phyloP scores from a whole-genome alignment of 35 echinoderm and acorn worm species.

The Hemicentrotus pulcherrimus region DNA sequence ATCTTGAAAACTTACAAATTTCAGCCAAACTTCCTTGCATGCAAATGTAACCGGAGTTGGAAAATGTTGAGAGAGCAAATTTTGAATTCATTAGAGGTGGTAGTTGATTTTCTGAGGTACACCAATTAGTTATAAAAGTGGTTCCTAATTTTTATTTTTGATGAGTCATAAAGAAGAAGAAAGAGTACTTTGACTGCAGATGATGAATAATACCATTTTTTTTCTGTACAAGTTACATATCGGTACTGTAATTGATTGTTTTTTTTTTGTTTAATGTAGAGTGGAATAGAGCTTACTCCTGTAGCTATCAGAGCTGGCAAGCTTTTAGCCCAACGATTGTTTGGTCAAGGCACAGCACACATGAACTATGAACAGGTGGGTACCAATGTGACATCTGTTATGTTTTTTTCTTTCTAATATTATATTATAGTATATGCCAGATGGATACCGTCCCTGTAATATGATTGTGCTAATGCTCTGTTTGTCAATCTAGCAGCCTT shows the following conservation, averaged over 20 bases:
- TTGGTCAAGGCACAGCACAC: slow-evolving; percentile 58
- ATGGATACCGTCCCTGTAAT: too few relatives aligned
- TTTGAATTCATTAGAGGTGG: neutral
- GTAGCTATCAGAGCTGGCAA: slow-evolving; percentile 99
- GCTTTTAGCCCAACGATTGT: slow-evolving; percentile 86
- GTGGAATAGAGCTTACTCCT: slow-evolving; percentile 90
- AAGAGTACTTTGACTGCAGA: too few relatives aligned
- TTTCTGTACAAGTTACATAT: too few relatives aligned
- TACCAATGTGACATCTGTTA: neutral
- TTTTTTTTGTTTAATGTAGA: neutral
- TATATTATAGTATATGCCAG: too few relatives aligned
- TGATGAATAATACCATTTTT: too few relatives aligned
- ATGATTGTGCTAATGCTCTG: too few relatives aligned
- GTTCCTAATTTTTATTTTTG: too few relatives aligned
- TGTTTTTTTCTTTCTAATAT: neutral
- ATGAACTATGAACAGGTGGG: slow-evolving; percentile 84
- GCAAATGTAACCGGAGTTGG: neutral
- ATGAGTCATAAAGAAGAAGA: too few relatives aligned
- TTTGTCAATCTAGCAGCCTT: too few relatives aligned
- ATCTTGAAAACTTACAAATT: too few relatives aligned
- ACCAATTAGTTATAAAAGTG: too few relatives aligned
- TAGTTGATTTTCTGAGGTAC: neutral
- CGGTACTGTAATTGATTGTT: too few relatives aligned
- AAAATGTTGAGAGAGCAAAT: neutral
- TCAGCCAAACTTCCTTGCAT: neutral